Percentiles rank a stretch among this genome's conserved stretches.
These are phyloP conservation scores for Calliopum simillimum DNA, from an alignment of 2,888 invertebrate genomes.

Conservation along the genomic window DNA sequence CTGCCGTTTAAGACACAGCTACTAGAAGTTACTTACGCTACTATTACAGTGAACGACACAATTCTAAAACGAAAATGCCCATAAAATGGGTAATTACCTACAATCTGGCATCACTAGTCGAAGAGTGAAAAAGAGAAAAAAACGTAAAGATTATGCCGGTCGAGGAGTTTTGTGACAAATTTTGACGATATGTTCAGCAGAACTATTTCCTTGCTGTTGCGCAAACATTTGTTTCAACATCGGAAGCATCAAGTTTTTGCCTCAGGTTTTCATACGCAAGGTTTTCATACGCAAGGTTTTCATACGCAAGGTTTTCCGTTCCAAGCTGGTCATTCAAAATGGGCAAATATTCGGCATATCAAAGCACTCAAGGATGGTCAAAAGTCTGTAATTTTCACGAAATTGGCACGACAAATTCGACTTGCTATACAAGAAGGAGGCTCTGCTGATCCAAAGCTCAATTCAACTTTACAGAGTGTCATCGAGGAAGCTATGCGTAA, in stretches of 20 bases:
- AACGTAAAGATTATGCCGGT: no score
- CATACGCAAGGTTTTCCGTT: constrained; percentile 27
- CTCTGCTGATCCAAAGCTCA: constrained; percentile 72
- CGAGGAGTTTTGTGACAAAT: no score
- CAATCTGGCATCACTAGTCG: no score
- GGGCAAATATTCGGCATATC: constrained; percentile 79
- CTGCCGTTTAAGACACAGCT: no score
- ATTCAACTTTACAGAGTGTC: constrained; percentile 70
- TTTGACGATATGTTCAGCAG: no score
- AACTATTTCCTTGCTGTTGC: no score
- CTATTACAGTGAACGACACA: no score
- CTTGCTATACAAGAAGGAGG: constrained; percentile 74
- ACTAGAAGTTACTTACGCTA: no score
- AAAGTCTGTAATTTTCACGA: constrained; percentile 68
- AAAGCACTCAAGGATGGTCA: constrained; percentile 76
- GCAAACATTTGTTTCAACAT: no score
- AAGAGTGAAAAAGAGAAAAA: no score
- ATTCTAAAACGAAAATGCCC: no score
- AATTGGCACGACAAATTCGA: constrained; percentile 70
- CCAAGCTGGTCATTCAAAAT: constrained; percentile 80
- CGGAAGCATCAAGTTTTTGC: not conserved
- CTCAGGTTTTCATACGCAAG: not conserved
- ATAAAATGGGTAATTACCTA: no score
- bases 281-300: constrained; percentile 11
- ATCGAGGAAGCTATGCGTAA: constrained; percentile 73